phyloP scores from a whole-genome alignment of 2,113 vertebrate species.

The Camelus bactrianus region DNA sequence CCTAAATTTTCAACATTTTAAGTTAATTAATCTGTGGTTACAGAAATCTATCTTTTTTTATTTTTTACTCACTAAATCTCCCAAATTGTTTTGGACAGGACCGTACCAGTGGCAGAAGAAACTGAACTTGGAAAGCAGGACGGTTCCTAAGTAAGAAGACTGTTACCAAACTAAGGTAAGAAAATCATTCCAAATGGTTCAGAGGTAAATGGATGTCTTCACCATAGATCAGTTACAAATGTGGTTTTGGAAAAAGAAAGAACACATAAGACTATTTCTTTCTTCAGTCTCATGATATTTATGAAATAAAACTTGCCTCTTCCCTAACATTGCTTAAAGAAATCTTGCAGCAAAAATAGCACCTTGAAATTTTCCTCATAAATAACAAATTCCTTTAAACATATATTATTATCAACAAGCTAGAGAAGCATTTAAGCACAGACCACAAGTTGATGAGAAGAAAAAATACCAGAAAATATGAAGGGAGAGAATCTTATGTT shows the following conservation, averaged over 20 bases:
- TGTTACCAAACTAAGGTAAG: neutral
- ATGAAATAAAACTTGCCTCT: neutral
- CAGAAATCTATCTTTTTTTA: neutral
- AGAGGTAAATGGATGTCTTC: conserved; percentile 37
- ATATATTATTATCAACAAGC: neutral
- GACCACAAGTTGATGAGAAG: neutral
- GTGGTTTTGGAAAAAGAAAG: neutral
- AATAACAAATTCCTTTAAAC: conserved; percentile 5
- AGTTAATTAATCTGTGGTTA: neutral
- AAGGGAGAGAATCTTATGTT: neutral
- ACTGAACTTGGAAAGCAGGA: neutral
- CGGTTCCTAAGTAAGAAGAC: neutral
- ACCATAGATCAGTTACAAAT: neutral
- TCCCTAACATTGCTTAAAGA: neutral
- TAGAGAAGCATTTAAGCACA: neutral
- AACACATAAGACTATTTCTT: neutral
- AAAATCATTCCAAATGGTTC: neutral
- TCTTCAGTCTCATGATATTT: neutral
- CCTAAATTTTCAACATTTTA: neutral
- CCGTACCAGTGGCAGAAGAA: neutral
- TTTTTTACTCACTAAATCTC: neutral
- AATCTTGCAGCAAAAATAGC: neutral
- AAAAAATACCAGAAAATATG: neutral
- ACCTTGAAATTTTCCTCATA: conserved; percentile 12
- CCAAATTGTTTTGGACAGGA: neutral